Percentiles rank a stretch among this genome's conserved stretches.
Conservation (phyloP, 2,113 vertebrate genomes). For the Cnemophilus loriae region DNA sequence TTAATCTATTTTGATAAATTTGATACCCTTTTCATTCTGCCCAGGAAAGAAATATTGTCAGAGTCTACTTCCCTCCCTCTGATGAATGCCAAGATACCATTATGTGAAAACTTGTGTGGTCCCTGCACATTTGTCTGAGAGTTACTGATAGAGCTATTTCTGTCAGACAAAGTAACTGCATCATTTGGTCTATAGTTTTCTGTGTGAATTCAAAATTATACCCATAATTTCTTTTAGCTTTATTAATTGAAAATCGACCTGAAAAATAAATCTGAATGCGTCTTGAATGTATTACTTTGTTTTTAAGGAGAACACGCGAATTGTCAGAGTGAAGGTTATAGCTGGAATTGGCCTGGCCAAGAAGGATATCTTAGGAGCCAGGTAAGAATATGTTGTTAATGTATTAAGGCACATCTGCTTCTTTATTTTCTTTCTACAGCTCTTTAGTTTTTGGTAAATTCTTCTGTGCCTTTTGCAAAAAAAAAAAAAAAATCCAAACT, state of each 20-base stretch:
- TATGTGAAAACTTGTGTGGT: background rate
- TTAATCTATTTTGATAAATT: background rate
- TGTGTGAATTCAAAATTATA: background rate
- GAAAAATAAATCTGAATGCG: background rate
- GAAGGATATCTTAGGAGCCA: conserved; percentile 95
- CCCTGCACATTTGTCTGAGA: background rate
- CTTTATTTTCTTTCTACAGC: background rate
- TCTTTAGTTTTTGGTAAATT: background rate
- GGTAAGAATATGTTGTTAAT: conserved; percentile 71
- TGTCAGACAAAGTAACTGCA: background rate
- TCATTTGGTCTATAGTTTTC: background rate
- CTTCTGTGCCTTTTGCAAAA: background rate
- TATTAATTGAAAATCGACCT: background rate
- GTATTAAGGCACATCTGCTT: background rate
- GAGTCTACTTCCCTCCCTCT: background rate
- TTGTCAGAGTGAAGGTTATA: conserved; percentile 89
- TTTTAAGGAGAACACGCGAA: conserved; percentile 80
- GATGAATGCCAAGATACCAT: background rate
- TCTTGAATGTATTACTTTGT: background rate
- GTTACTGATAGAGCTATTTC: background rate
- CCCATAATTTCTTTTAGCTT: background rate
- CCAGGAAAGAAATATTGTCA: background rate
- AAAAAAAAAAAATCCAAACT: background rate
- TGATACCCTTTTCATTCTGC: background rate
- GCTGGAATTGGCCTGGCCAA: conserved; percentile 92